Evolutionary conservation across 2,797 vertebrate species (phyloP).

Genomic region (Galagoides demidoff): DNA sequence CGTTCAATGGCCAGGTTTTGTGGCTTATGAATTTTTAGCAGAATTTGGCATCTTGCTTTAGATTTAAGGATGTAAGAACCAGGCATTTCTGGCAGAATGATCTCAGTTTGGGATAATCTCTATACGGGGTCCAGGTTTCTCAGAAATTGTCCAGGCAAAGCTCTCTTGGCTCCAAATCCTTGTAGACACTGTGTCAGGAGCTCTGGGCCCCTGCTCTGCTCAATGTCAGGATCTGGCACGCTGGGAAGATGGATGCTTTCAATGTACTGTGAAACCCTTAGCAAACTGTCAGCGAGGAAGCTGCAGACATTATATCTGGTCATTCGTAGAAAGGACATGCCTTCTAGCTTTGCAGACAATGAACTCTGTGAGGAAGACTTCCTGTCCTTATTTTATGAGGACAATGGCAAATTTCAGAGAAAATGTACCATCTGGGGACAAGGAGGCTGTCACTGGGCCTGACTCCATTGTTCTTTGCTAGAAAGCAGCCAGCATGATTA

Average conservation of each 20-base stretch:
- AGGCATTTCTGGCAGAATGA: not conserved
- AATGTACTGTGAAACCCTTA: not conserved
- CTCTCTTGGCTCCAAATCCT: not conserved
- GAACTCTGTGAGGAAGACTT: not conserved
- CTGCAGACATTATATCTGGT: not conserved
- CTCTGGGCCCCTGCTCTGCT: not conserved
- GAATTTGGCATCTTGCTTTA: constrained; percentile 38
- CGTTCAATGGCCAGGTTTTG: not conserved
- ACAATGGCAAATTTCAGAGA: not conserved
- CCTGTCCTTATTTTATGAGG: not conserved
- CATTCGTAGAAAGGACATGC: not conserved
- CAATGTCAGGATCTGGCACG: not conserved
- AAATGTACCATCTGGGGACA: not conserved
- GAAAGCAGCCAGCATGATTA: not conserved
- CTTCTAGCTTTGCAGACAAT: not conserved
- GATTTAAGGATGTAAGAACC: not conserved
- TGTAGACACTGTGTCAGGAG: not conserved
- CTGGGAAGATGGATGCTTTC: not conserved
- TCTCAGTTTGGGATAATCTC: constrained; percentile 18
- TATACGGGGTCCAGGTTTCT: not conserved
- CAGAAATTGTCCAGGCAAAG: constrained; percentile 57
- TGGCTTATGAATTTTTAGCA: not conserved
- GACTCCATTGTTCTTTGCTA: not conserved
- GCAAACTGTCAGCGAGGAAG: constrained; percentile 37
- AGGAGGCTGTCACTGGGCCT: not conserved